Evolutionary conservation across 2,113 vertebrate species (phyloP), one percentile per base, ranked within the genome.

Genomic region (Hydropotes inermis): DNA sequence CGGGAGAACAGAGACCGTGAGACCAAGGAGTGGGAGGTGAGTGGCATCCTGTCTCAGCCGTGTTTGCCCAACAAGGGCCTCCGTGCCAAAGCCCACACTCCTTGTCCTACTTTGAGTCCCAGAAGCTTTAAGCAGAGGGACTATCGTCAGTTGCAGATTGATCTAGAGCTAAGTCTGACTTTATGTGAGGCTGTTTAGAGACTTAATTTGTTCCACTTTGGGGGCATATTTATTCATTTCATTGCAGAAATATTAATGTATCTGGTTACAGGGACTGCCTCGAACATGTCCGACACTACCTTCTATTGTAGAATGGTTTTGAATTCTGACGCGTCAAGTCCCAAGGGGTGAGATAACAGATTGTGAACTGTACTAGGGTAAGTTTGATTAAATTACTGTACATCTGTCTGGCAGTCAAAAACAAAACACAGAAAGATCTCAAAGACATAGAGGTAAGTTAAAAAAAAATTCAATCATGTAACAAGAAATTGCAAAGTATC

Each of bases 401-500:
- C 15, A 64, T 19, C 25, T 30, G 39, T 17, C 43, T 1, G 30
- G 11, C n/a, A 79, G 50, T 45, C 45, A 36, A 45, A 78, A 87
- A 50, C 9, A 86, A 89, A 70, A 47, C 36, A 16, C 11, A 60
- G 36, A 27, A 76, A 54, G 60, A 50, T 54, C 45, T 82, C 87
- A 4, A 83, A 55, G 81, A 82, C 36, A 43, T 0, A 91, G 21
- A 6, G 23, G 27, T 45, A 25, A 36, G 54, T 58, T 83, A 23
- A 61, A 82, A 95, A 43, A 50, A 47, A 83, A 43, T 78, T 60
- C 45, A 89, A 93, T 13, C 4, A 45, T 2, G 28, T 45, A 79
- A 88, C 81, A 64, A 83, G 67, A 64, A 60, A 64, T 52, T 95
- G n/a, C n/a, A 33, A 67, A 91, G 36, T 50, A 45, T 50, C 74